These are phyloP conservation scores for Megaceryle maxima DNA, from an alignment of 2,113 vertebrate species.

Conservation along the genomic window DNA sequence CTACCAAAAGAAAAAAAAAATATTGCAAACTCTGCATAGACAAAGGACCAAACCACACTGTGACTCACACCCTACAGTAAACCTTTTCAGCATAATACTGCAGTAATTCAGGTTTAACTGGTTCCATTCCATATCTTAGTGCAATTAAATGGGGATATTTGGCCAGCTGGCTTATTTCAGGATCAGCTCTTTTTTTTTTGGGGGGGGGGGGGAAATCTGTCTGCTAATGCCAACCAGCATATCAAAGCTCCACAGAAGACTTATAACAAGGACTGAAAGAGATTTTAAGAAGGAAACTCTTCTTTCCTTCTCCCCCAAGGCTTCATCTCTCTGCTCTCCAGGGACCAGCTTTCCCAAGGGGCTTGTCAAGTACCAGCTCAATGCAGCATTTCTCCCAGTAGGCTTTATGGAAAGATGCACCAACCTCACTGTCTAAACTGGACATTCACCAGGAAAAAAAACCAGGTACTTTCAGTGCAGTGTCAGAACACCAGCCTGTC, in stretches of 20 bases:
- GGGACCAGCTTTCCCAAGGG: background rate
- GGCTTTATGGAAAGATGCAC: background rate
- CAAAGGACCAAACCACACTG: background rate
- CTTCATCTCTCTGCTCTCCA: accelerated
- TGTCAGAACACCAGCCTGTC: background rate
- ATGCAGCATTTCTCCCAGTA: background rate
- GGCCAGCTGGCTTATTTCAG: background rate
- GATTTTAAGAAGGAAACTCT: background rate
- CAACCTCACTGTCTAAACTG: background rate
- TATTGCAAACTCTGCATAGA: slow-evolving; percentile 14
- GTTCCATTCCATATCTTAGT: background rate
- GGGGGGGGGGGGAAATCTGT: background rate
- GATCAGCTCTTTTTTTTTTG: background rate
- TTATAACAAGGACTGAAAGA: background rate
- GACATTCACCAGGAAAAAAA: background rate
- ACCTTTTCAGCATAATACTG: background rate
- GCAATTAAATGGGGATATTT: background rate
- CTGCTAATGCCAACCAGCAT: background rate
- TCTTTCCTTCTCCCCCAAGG: background rate
- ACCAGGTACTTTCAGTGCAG: background rate
- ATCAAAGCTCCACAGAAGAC: background rate
- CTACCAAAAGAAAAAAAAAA: background rate
- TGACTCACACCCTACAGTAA: slow-evolving; percentile 46
- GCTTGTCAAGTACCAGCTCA: background rate
- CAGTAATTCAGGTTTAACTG: slow-evolving; percentile 28